Conservation (phyloP, 1,140 invertebrate genomes). For the Lasioglossum albipes region DNA sequence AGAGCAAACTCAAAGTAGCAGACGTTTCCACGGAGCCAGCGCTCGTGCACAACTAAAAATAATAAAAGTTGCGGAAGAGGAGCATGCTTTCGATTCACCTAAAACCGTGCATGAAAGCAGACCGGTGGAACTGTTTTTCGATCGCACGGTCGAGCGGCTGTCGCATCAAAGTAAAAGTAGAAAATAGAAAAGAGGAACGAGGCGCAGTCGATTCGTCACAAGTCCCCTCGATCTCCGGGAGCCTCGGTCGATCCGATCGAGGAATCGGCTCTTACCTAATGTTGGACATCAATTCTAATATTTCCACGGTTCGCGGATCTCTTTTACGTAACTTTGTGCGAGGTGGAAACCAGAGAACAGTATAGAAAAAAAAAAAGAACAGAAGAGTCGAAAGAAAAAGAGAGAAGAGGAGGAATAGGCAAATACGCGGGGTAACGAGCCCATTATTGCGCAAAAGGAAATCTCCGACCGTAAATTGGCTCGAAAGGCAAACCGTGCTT, state of each 20-base stretch:
- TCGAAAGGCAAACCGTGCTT: constrained; percentile 17
- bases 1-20: too few relatives aligned
- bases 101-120: background rate
- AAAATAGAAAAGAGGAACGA: background rate
- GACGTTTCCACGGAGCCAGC: too few relatives aligned
- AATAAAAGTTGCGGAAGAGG: too few relatives aligned
- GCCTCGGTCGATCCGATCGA: constrained; percentile 5
- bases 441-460: constrained; percentile 54
- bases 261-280: constrained; percentile 56
- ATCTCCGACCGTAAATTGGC: constrained; percentile 45
- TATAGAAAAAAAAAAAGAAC: constrained; percentile 28
- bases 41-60: too few relatives aligned
- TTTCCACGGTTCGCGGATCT: constrained; percentile 50
- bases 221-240: constrained; percentile 9
- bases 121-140: background rate
- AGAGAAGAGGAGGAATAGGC: too few relatives aligned
- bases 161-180: background rate
- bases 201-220: background rate
- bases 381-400: too few relatives aligned
- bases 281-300: constrained; percentile 54
- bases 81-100: too few relatives aligned
- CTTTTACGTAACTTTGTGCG: constrained; percentile 49
- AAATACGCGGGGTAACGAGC: constrained; percentile 36
- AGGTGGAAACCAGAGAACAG: constrained; percentile 7
- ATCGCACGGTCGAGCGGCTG: background rate